Base-by-base conservation (phyloP, 2,888 invertebrate species). In the Conistra vaccinii region DNA sequence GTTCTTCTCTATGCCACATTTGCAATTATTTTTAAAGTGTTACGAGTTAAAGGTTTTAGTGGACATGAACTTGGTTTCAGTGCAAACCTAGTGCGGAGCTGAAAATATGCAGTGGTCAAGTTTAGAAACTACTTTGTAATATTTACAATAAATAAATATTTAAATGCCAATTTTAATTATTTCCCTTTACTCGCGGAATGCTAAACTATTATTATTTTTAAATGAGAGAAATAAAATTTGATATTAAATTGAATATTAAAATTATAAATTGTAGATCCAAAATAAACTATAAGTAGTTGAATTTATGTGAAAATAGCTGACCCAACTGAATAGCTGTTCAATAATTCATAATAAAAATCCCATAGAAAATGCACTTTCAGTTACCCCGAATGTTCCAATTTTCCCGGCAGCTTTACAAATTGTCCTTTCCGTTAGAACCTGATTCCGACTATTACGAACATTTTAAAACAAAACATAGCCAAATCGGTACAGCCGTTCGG, bases 1-100 rank as follows among this genome's bases (percentile, higher is more conserved):
- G 26, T 26, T 62, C 12, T 55, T 29, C n/a, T 17, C 9, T 53
- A 42, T 14, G 20, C 23, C 32, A 73, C 23, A 62, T 55, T 73
- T 29, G 26, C n/a, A 48, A 29, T 20, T 39, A 32, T 71, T 14
- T 48, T 29, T 57, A n/a, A 62, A 48, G n/a, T 58, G 39, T 48
- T 39, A 53, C 1, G 29, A 63, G 29, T 57, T 57, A 39, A 29
- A 7, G 35, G 35, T 42, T 65, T 51, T 5, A 65, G 23, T 75
- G 57, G 14, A 20, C 48, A 63, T 63, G 55, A 73, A 73, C n/a
- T 57, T 65, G 58, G 32, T 66, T 75, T 66, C 58, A 35, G 51
- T 75, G 58, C n/a, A 48, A 51, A 58, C 48, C 29, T 62, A 48
- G n/a, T 75, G 48, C 57, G 26, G 48, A 12, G 48, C 62, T 57